These are phyloP conservation scores for Cephus nigrinus DNA, from an alignment of 2,888 invertebrate species.

Conservation along the genomic window DNA sequence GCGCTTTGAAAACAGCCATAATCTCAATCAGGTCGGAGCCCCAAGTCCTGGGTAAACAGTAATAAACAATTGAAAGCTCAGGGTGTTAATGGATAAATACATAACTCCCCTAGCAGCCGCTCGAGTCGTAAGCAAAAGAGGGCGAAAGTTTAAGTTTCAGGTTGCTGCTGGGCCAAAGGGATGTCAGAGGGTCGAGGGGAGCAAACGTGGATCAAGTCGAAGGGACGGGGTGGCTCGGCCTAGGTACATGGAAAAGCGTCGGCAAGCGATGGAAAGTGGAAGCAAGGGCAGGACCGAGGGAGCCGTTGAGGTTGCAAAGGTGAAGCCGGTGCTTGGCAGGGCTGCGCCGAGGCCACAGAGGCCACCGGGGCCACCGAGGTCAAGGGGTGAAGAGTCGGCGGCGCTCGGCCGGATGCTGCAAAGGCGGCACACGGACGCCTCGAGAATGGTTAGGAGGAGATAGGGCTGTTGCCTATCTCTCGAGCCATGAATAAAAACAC, in stretches of 20 bases:
- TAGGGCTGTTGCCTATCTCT: slow-evolving; percentile 55
- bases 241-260: no score
- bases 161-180: background rate
- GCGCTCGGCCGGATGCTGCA: background rate
- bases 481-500: slow-evolving; percentile 58
- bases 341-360: background rate
- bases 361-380: background rate
- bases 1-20: slow-evolving; percentile 19
- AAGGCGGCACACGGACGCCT: background rate
- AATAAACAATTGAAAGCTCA: slow-evolving; percentile 26
- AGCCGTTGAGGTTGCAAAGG: background rate
- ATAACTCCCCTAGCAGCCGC: slow-evolving; percentile 24
- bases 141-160: slow-evolving; percentile 48
- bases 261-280: background rate
- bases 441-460: slow-evolving; percentile 34
- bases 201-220: background rate
- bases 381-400: background rate
- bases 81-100: slow-evolving; percentile 48
- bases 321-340: slow-evolving; percentile 8
- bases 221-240: no score
- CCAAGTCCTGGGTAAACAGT: slow-evolving; percentile 3
- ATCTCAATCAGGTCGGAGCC: slow-evolving; percentile 17
- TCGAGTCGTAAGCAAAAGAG: slow-evolving; percentile 19
- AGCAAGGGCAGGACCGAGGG: slow-evolving; percentile 4
- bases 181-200: slow-evolving; percentile 4